A percentile compares a stretch with the other conserved stretches of the same genome.
Evolutionary conservation across 2,113 vertebrate genomes (phyloP).

Genomic region (Corythoichthys intestinalis): DNA sequence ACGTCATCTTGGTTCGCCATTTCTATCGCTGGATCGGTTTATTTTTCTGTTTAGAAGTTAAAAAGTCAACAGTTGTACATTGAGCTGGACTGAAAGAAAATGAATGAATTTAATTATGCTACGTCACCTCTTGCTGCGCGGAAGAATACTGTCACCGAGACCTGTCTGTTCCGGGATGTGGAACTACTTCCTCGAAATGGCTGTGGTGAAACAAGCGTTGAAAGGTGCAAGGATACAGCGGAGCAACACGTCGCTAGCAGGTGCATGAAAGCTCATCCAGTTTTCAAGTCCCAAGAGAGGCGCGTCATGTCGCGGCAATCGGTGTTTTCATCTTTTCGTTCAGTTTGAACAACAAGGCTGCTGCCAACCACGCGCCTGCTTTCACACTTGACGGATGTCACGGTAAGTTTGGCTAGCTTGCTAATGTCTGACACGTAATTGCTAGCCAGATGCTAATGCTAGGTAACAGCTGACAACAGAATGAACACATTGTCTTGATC

Average conservation of each 20-base stretch:
- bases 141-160: constrained; percentile 47
- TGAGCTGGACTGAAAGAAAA: constrained; percentile 9
- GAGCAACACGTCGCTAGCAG: constrained; percentile 48
- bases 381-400: constrained; percentile 31
- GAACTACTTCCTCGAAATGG: constrained; percentile 48
- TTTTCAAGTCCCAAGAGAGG: constrained; percentile 8
- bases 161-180: constrained; percentile 58
- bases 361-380: not conserved
- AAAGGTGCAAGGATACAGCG: constrained; percentile 53
- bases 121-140: constrained; percentile 54
- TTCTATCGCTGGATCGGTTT: not conserved
- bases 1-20: not conserved
- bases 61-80: not conserved
- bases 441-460: constrained; percentile 42
- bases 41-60: not conserved
- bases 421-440: not conserved
- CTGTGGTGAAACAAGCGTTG: constrained; percentile 8
- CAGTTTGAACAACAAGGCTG: not conserved
- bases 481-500: not conserved
- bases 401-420: constrained; percentile 44
- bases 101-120: constrained; percentile 43
- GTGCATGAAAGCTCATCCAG: constrained; percentile 40
- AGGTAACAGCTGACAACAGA: constrained; percentile 53
- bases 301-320: constrained; percentile 21
- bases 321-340: not conserved